Evolutionary conservation across 1,140 invertebrate species (phyloP).

Genomic region (Helicoverpa armigera): DNA sequence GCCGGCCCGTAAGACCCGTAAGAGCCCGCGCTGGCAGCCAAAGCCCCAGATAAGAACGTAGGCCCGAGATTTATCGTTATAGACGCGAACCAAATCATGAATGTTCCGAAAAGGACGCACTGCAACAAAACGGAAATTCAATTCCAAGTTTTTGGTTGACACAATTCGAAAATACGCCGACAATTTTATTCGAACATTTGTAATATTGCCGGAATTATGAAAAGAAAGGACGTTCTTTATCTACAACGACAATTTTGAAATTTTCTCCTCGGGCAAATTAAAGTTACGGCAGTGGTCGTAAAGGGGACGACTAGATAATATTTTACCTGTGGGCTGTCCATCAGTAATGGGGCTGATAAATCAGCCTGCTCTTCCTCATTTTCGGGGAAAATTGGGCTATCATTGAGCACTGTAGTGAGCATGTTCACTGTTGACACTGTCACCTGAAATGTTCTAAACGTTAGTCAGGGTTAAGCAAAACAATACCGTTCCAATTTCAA

Average conservation of each 20-base stretch:
- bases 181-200: neutral
- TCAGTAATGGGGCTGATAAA: constrained; percentile 89
- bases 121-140: constrained; percentile 84
- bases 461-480: neutral
- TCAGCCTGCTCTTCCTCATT: constrained; percentile 91
- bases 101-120: constrained; percentile 96
- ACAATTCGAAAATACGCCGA: neutral
- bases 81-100: constrained; percentile 97
- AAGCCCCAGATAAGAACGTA: constrained; percentile 94
- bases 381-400: constrained; percentile 95
- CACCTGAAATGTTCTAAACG: constrained; percentile 83
- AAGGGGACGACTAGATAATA: constrained; percentile 24
- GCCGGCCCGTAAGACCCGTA: constrained; percentile 88
- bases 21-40: constrained; percentile 94
- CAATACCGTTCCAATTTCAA: no score
- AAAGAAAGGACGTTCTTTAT: constrained; percentile 1
- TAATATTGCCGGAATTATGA: constrained; percentile 5
- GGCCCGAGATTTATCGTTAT: constrained; percentile 97
- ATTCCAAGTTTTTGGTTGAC: neutral
- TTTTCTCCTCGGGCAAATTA: neutral
- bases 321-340: constrained; percentile 91
- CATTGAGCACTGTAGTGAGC: constrained; percentile 95
- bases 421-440: constrained; percentile 97
- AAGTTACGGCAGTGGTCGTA: constrained; percentile 14
- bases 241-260: constrained; percentile 5